Evolutionary conservation across 2,113 vertebrate species (phyloP), one percentile per base, ranked within the genome.

Genomic region (Cyanoramphus novaezelandiae): DNA sequence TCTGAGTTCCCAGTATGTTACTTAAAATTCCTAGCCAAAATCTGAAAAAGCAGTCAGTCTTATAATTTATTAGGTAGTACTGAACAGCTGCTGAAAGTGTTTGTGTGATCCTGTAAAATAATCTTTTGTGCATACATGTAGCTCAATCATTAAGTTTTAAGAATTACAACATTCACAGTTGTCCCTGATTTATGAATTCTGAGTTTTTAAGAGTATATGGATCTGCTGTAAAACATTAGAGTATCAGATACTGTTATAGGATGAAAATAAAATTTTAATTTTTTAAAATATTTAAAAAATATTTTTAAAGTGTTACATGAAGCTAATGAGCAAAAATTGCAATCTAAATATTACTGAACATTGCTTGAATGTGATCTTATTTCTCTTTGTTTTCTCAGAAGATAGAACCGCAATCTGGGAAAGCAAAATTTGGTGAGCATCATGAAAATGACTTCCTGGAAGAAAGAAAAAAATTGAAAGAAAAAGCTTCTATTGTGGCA

Each of bases 401-500:
- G 76, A 72, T 96, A 65, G 92, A 92, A 59, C 19, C 94, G 31
- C 96, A 95, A 21, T 82, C 95, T 23, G 96, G 92, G 62, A 97
- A 91, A 46, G 83, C 82, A 62, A 83, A 76, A 52, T 88, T 91
- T 5, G 9, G 59, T 46, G 86, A 97, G 16, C 77, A 70, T 70
- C 64, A 11, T 39, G 90, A 88, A 29, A 29, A 60, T 27, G 88
- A 86, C 69, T 39, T 15, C 35, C n/a, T 85, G 17, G 97, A 97
- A 76, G 82, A 85, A 71, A 93, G 91, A 29, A 60, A 74, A 21
- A 84, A 93, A 37, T 57, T 98, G 55, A 98, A 97, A 93, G 95
- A 97, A 67, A 98, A 96, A 85, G 94, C 96, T 21, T 97, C 96
- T 55, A 39, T 98, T 15, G 69, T 98, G 25, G 97, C 97, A 37